Evolutionary conservation across 2,888 invertebrate genomes (phyloP).

Genomic region (Synergus gifuensis): DNA sequence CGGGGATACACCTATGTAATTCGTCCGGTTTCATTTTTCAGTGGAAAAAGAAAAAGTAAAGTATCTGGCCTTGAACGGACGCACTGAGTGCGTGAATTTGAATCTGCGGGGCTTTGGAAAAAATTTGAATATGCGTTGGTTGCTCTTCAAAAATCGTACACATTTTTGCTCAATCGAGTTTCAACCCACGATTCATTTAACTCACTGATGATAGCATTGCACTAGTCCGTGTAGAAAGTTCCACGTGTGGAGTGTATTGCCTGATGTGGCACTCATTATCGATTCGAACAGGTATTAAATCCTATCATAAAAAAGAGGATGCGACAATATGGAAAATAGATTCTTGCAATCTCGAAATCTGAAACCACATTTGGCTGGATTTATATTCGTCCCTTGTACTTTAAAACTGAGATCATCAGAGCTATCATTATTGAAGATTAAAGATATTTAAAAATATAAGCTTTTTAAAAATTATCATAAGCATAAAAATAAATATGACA

Average conservation of each 20-base stretch:
- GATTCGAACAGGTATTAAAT: background rate
- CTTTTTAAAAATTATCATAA: too few species aligned
- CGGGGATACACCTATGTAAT: slow-evolving; percentile 36
- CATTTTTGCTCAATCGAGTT: background rate
- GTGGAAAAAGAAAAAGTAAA: background rate
- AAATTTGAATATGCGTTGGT: background rate
- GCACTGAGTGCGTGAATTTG: background rate
- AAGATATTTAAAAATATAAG: too few species aligned
- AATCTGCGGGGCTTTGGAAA: background rate
- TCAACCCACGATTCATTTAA: background rate
- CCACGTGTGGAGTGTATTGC: too few species aligned
- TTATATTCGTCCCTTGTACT: too few species aligned
- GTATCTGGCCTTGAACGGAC: background rate
- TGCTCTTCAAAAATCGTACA: background rate
- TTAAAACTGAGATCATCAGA: too few species aligned
- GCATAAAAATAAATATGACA: background rate
- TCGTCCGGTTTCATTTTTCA: slow-evolving; percentile 16
- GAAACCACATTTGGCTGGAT: too few species aligned
- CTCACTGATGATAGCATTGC: background rate
- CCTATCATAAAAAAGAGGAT: too few species aligned
- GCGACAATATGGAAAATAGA: too few species aligned
- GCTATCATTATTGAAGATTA: too few species aligned
- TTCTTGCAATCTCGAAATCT: too few species aligned
- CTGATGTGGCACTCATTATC: too few species aligned
- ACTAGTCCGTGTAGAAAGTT: background rate